These are phyloP conservation scores for Dysmachus trigonus DNA, from an alignment of 2,888 invertebrate genomes.

Conservation along the genomic window DNA sequence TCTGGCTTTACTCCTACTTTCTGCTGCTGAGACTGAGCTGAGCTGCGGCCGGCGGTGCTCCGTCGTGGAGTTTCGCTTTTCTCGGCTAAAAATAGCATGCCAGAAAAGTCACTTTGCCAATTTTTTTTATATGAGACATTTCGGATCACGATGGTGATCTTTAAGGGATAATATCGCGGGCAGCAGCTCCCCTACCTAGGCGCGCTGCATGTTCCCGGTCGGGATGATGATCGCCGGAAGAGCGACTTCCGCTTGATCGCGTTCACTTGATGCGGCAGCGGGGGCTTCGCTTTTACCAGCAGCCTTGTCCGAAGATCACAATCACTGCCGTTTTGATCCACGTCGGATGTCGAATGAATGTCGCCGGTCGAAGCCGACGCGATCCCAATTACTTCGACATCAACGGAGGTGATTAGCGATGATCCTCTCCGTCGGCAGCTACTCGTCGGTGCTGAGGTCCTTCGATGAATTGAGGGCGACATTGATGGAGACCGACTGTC, in stretches of 20 bases:
- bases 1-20: neutral
- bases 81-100: slow-evolving; percentile 4
- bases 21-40: neutral
- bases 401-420: neutral
- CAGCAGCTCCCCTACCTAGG: slow-evolving; percentile 38
- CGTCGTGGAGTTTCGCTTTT: neutral
- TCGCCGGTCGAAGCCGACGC: slow-evolving; percentile 46
- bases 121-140: neutral
- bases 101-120: neutral
- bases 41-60: neutral
- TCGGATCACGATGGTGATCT: neutral
- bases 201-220: slow-evolving; percentile 46
- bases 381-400: neutral
- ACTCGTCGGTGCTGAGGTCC: slow-evolving; percentile 34
- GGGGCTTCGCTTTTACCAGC: slow-evolving; percentile 47
- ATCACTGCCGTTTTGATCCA: neutral
- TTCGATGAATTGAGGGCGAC: neutral
- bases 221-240: slow-evolving; percentile 36
- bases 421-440: slow-evolving; percentile 39
- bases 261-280: slow-evolving; percentile 40
- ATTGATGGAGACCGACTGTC: neutral
- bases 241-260: slow-evolving; percentile 10
- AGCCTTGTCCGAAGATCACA: slow-evolving; percentile 27
- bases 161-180: neutral
- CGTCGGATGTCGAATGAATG: slow-evolving; percentile 42